Evolutionary conservation across 2,888 invertebrate genomes (phyloP).

Genomic region (Tiphia femorata): DNA sequence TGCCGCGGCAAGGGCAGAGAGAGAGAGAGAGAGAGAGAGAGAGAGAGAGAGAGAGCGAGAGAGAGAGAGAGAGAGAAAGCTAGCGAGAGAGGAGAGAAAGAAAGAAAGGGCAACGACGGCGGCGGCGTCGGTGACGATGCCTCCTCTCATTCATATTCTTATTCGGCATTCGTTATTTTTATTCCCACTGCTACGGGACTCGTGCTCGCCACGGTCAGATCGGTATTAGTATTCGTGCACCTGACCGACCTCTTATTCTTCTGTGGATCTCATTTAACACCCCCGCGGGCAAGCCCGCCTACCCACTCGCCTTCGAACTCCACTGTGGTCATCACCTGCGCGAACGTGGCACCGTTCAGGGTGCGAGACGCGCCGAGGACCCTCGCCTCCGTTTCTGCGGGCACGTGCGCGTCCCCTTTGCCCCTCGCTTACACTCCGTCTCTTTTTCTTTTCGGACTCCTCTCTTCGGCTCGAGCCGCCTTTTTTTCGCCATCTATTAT

Average conservation of each 20-base stretch:
- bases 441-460: background rate
- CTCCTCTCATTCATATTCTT: background rate
- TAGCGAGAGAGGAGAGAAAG: background rate
- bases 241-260: slow-evolving; percentile 64
- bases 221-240: slow-evolving; percentile 67
- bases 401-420: background rate
- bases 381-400: too few relatives aligned
- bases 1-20: background rate
- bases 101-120: background rate
- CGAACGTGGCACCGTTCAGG: background rate
- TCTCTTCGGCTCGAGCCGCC: background rate
- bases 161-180: too few relatives aligned
- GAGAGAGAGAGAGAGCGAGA: background rate
- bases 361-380: background rate
- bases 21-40: background rate
- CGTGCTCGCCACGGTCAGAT: background rate
- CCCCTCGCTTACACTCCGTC: background rate
- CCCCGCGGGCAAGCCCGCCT: slow-evolving; percentile 59
- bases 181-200: background rate
- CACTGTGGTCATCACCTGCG: slow-evolving; percentile 36
- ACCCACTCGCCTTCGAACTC: slow-evolving; percentile 14
- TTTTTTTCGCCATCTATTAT: slow-evolving; percentile 19
- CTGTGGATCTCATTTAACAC: slow-evolving; percentile 65
- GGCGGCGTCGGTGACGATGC: background rate
- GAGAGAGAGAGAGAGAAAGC: background rate